Conservation (phyloP, 92 coral and sea anemone genomes). For the Galaxea fascicularis region DNA sequence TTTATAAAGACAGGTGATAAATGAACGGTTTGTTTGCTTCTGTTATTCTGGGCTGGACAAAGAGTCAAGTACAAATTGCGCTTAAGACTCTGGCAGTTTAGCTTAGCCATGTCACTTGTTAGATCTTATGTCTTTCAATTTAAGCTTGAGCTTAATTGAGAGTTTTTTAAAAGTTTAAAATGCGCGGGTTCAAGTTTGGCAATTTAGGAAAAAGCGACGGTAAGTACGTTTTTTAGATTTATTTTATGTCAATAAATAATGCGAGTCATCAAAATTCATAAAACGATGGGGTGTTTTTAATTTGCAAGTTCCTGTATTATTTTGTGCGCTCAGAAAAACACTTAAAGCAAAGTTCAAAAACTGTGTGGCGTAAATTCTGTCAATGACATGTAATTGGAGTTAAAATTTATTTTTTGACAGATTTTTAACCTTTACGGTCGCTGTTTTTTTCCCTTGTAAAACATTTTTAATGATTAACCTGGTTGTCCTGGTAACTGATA, state of each 20-base stretch:
- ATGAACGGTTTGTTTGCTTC: not conserved
- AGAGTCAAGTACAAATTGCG: not conserved
- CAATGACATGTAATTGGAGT: not conserved
- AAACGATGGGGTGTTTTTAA: not conserved
- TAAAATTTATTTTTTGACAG: not conserved
- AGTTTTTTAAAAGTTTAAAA: too few species aligned
- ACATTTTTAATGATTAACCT: not conserved
- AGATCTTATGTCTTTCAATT: too few species aligned
- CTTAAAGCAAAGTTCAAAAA: not conserved
- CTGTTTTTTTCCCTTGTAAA: not conserved
- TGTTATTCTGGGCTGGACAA: not conserved
- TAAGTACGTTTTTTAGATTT: not conserved
- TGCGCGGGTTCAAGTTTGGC: not conserved
- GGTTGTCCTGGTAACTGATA: conserved; percentile 20
- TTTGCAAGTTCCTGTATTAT: not conserved
- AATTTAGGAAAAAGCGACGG: not conserved
- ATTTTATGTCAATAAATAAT: not conserved
- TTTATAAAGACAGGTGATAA: not conserved
- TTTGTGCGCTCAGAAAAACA: too few species aligned
- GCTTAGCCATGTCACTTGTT: not conserved
- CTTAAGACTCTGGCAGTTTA: too few species aligned
- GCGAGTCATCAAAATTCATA: not conserved
- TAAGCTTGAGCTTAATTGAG: too few species aligned
- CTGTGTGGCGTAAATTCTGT: not conserved
- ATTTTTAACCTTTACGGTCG: not conserved